phyloP scores from a whole-genome alignment of 1,140 invertebrate species.

The Drosophila simulans region DNA sequence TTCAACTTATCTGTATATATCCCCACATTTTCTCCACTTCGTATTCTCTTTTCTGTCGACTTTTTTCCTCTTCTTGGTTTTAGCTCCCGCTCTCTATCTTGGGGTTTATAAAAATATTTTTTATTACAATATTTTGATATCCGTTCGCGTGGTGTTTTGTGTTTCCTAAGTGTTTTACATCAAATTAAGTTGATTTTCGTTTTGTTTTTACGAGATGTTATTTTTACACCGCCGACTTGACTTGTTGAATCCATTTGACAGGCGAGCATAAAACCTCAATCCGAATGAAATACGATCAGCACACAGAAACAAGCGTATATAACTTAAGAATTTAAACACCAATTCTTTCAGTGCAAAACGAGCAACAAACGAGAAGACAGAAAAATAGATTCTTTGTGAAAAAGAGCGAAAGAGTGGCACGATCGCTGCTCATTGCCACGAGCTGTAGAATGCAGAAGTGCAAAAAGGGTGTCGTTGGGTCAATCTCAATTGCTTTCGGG shows the following conservation, averaged over 20 bases:
- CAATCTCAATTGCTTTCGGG: constrained; percentile 30
- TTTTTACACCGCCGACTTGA: constrained; percentile 53
- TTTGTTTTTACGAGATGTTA: constrained; percentile 49
- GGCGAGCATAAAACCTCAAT: constrained; percentile 55
- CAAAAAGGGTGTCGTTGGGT: constrained; percentile 56
- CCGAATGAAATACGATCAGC: constrained; percentile 59
- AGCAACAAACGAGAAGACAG: background rate
- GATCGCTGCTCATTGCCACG: constrained; percentile 6
- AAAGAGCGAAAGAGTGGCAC: background rate
- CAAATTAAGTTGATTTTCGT: constrained; percentile 43
- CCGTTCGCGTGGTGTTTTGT: constrained; percentile 20
- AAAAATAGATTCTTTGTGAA: background rate
- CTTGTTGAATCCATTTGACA: constrained; percentile 62
- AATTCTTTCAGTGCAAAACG: background rate
- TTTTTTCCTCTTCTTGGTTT: constrained; percentile 17
- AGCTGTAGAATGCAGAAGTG: constrained; percentile 26
- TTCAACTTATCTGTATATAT: constrained; percentile 5
- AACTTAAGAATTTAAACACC: background rate
- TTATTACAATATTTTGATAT: constrained; percentile 52
- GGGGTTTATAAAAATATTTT: constrained; percentile 38
- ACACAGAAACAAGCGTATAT: background rate
- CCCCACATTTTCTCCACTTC: constrained; percentile 11
- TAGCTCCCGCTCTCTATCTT: background rate
- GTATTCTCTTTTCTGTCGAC: constrained; percentile 10
- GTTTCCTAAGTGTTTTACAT: constrained; percentile 38